These are phyloP conservation scores for Timandra comae DNA, from an alignment of 2,888 invertebrate genomes.

Conservation along the genomic window DNA sequence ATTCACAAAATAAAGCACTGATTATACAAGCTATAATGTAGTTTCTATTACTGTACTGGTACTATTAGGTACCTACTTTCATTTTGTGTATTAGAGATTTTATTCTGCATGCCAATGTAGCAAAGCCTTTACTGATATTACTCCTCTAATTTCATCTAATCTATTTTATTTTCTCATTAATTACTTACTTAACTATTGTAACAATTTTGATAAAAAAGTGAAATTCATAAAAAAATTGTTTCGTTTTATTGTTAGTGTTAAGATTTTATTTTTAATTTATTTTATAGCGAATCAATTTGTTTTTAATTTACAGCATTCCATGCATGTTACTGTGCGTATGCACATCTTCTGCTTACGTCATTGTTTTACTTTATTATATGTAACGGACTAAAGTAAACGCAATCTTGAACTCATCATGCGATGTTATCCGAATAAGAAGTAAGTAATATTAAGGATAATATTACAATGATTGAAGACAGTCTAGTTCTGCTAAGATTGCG, in stretches of 20 bases:
- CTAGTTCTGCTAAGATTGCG: conserved; percentile 27
- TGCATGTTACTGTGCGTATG: conserved; percentile 53
- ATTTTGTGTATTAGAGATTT: conserved; percentile 34
- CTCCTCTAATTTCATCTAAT: conserved; percentile 54
- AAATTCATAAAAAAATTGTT: conserved; percentile 37
- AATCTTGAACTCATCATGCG: too few relatives aligned
- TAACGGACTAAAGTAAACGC: background rate
- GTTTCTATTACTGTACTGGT: conserved; percentile 40
- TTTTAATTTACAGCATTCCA: conserved; percentile 54
- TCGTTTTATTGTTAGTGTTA: conserved; percentile 34
- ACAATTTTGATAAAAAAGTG: conserved; percentile 46
- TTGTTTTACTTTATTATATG: background rate
- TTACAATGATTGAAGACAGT: too few relatives aligned
- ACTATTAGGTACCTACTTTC: conserved; percentile 37
- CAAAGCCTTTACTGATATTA: conserved; percentile 51
- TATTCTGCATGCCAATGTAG: conserved; percentile 70
- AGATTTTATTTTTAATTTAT: conserved; percentile 32
- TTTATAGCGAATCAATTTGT: conserved; percentile 38
- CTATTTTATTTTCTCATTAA: conserved; percentile 43
- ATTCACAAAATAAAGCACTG: conserved; percentile 16
- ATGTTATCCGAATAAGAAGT: too few relatives aligned
- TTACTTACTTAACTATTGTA: conserved; percentile 30
- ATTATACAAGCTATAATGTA: conserved; percentile 39
- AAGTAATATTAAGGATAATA: too few relatives aligned
- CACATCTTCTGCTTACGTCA: conserved; percentile 34